These are phyloP conservation scores for Bombus difficillimus DNA, from an alignment of 1,140 invertebrate species.

Conservation along the genomic window DNA sequence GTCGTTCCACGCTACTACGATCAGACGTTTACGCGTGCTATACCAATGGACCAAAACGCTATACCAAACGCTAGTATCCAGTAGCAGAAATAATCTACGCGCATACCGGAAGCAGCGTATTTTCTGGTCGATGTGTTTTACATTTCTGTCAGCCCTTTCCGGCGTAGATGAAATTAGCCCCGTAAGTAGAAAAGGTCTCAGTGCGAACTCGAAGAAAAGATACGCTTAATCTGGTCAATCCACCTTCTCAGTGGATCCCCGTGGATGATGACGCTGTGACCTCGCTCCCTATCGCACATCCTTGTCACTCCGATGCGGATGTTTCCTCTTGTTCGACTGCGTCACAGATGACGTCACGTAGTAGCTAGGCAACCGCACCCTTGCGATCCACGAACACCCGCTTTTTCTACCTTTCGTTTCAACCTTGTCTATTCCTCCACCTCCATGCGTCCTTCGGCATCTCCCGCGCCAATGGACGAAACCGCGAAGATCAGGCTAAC, in stretches of 20 bases:
- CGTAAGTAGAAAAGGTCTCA: no score
- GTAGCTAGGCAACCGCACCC: slow-evolving; percentile 72
- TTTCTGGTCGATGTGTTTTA: background rate
- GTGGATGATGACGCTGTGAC: slow-evolving; percentile 61
- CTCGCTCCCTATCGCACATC: slow-evolving; percentile 50
- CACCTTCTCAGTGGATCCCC: slow-evolving; percentile 30
- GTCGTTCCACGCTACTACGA: no score
- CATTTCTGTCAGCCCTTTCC: background rate
- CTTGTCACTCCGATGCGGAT: slow-evolving; percentile 43
- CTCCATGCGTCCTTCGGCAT: slow-evolving; percentile 37
- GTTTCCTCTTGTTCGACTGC: slow-evolving; percentile 55
- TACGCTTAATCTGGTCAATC: slow-evolving; percentile 42
- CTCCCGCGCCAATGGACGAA: slow-evolving; percentile 22
- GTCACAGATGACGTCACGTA: slow-evolving; percentile 73
- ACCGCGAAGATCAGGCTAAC: background rate
- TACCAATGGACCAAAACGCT: background rate
- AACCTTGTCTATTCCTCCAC: slow-evolving; percentile 8
- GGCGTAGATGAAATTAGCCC: slow-evolving; percentile 10
- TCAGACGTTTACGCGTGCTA: background rate
- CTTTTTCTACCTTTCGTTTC: slow-evolving; percentile 61
- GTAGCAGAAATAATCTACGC: slow-evolving; percentile 6
- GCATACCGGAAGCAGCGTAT: background rate
- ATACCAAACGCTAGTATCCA: background rate
- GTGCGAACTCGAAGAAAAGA: background rate
- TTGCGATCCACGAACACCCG: slow-evolving; percentile 56